A percentile compares a stretch with the other conserved stretches of the same genome.
These are phyloP conservation scores for Manis pentadactyla DNA, from an alignment of 2,797 vertebrate genomes.

Conservation along the genomic window DNA sequence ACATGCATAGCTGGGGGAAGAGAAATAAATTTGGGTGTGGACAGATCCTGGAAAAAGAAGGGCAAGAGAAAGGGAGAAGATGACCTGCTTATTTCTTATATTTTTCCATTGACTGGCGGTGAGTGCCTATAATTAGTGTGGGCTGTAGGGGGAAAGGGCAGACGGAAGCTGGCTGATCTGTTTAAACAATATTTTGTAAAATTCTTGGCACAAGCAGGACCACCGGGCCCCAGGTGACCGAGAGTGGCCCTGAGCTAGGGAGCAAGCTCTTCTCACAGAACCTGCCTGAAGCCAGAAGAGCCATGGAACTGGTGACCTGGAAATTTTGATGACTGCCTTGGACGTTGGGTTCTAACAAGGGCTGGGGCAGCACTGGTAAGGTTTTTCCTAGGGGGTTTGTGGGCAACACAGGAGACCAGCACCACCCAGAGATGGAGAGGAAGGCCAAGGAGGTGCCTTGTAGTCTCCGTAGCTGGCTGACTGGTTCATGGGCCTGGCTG, in stretches of 20 bases:
- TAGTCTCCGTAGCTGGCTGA: neutral
- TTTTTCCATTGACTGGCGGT: slow-evolving; percentile 33
- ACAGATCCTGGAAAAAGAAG: neutral
- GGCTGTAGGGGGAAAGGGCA: neutral
- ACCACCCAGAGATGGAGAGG: neutral
- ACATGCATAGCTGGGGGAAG: neutral
- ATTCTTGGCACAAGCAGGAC: slow-evolving; percentile 52
- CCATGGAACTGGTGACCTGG: neutral
- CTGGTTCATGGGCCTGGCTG: neutral
- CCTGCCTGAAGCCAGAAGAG: neutral
- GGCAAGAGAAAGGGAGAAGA: neutral
- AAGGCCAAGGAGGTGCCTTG: no score
- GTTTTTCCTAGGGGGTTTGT: neutral
- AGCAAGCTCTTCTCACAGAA: neutral
- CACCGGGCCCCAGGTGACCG: neutral
- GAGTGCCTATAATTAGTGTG: slow-evolving; percentile 7
- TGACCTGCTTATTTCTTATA: neutral
- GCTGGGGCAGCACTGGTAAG: neutral
- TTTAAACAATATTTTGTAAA: slow-evolving; percentile 73
- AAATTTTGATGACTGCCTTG: neutral
- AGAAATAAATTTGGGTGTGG: neutral
- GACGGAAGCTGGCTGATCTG: slow-evolving; percentile 22
- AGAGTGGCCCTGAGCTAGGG: neutral
- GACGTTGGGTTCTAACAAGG: neutral
- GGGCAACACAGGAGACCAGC: neutral